Percentiles rank a stretch among this genome's conserved stretches.
Evolutionary conservation across 1,140 invertebrate species (phyloP).

Genomic region (Drepana arcuata): DNA sequence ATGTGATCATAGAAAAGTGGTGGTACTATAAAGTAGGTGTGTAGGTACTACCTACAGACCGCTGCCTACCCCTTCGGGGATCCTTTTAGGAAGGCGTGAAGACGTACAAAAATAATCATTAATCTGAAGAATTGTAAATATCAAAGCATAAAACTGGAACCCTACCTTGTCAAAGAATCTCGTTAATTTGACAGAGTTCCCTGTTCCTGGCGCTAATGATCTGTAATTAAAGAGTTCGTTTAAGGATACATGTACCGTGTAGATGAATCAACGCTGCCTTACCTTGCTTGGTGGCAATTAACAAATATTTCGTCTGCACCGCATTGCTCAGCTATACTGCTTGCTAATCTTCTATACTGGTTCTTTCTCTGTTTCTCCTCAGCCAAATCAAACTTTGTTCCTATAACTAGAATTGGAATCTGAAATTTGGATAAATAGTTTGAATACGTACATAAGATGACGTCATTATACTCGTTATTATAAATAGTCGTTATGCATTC

Average conservation of each 20-base stretch:
- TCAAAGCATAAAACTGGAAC: too few species aligned
- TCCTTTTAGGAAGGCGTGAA: too few species aligned
- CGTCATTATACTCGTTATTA: too few species aligned
- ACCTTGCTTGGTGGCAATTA: slow-evolving; percentile 83
- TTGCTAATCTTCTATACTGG: slow-evolving; percentile 77
- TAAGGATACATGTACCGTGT: neutral
- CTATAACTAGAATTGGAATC: slow-evolving; percentile 94
- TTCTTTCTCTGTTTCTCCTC: slow-evolving; percentile 79
- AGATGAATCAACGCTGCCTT: neutral
- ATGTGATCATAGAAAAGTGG: too few species aligned
- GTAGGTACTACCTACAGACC: too few species aligned
- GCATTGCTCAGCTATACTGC: slow-evolving; percentile 89
- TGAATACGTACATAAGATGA: too few species aligned
- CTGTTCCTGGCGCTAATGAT: slow-evolving; percentile 91
- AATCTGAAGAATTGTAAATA: too few species aligned
- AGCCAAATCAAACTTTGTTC: slow-evolving; percentile 91
- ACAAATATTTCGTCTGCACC: slow-evolving; percentile 94
- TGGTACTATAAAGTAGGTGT: too few species aligned
- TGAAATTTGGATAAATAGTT: slow-evolving; percentile 54
- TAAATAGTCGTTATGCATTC: too few species aligned
- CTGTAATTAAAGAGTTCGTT: slow-evolving; percentile 39
- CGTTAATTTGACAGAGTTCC: slow-evolving; percentile 91
- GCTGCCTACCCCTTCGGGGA: too few species aligned
- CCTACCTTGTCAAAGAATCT: slow-evolving; percentile 96
- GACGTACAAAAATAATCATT: too few species aligned